Conservation (phyloP, 2,888 invertebrate species). For the Drosophila flavopinicola region DNA sequence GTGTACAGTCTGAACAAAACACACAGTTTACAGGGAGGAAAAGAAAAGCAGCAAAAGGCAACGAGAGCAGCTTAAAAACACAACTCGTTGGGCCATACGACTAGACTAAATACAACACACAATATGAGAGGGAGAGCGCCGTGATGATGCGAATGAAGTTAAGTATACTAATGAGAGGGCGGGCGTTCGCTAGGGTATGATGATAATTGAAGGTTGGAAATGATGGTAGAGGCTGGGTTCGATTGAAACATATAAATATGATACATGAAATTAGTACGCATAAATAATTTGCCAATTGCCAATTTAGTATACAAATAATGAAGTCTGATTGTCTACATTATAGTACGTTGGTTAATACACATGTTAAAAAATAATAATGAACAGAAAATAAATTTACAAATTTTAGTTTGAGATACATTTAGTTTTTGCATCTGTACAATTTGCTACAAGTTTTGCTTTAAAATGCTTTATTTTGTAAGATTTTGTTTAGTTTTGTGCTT, state of each 20-base stretch:
- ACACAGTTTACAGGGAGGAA: constrained; percentile 38
- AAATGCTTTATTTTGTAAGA: constrained; percentile 31
- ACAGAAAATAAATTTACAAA: constrained; percentile 19
- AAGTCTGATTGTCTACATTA: constrained; percentile 34
- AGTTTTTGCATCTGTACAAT: constrained; percentile 55
- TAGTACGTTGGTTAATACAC: constrained; percentile 30
- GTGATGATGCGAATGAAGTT: constrained; percentile 37
- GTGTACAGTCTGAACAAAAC: constrained; percentile 46
- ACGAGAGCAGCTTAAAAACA: constrained; percentile 15
- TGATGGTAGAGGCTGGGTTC: constrained; percentile 10
- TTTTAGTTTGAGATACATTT: constrained; percentile 45
- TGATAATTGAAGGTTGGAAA: constrained; percentile 22
- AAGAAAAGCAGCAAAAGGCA: constrained; percentile 34
- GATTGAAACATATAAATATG: constrained; percentile 49
- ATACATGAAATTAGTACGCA: constrained; percentile 43
- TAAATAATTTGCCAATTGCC: constrained; percentile 54
- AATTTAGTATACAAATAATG: constrained; percentile 55
- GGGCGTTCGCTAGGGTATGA: constrained; percentile 12
- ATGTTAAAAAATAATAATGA: constrained; percentile 25
- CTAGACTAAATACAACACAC: constrained; percentile 48
- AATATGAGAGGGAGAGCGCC: constrained; percentile 16
- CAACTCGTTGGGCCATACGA: constrained; percentile 17
- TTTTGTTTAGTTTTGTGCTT: constrained; percentile 58
- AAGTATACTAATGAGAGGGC: constrained; percentile 25
- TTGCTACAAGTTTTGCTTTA: constrained; percentile 31